A percentile compares a stretch with the other conserved stretches of the same genome.
phyloP scores from a whole-genome alignment of 2,113 vertebrate species.

The Puntigrus tetrazona region DNA sequence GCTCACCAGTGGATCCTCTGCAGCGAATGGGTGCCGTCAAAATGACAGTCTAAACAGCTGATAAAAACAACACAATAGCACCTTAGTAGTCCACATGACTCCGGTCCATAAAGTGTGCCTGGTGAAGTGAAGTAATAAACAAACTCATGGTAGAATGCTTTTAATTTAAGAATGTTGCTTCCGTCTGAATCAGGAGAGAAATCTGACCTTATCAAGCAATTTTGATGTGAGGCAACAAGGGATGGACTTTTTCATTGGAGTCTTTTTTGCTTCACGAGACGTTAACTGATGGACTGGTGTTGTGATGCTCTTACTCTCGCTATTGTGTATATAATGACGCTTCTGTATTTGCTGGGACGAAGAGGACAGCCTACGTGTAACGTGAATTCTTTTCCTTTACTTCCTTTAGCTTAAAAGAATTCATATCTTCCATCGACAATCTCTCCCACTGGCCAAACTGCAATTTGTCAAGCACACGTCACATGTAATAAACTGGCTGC shows the following conservation, averaged over 20 bases:
- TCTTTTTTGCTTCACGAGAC: too few relatives aligned
- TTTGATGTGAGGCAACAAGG: too few relatives aligned
- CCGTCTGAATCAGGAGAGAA: too few relatives aligned
- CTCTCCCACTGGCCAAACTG: conserved; percentile 43
- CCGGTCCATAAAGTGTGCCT: not conserved
- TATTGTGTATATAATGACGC: not conserved
- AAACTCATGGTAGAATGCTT: too few relatives aligned
- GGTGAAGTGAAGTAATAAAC: not conserved
- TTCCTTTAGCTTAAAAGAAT: not conserved
- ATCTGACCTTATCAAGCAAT: too few relatives aligned
- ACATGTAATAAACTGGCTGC: conserved; percentile 65
- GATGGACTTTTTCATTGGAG: too few relatives aligned
- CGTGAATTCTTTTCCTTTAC: not conserved
- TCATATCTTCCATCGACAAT: conserved; percentile 21
- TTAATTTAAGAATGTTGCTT: too few relatives aligned
- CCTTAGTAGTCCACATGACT: not conserved
- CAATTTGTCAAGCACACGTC: conserved; percentile 63
- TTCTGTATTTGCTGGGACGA: not conserved
- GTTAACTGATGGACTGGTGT: not conserved
- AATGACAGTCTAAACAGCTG: not conserved
- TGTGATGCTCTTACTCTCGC: not conserved
- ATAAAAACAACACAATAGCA: not conserved
- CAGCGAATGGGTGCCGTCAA: too few relatives aligned
- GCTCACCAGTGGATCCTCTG: too few relatives aligned
- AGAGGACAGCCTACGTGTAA: too few relatives aligned